Base-by-base conservation (phyloP, 2,113 vertebrate genomes). In the Chionis minor region DNA sequence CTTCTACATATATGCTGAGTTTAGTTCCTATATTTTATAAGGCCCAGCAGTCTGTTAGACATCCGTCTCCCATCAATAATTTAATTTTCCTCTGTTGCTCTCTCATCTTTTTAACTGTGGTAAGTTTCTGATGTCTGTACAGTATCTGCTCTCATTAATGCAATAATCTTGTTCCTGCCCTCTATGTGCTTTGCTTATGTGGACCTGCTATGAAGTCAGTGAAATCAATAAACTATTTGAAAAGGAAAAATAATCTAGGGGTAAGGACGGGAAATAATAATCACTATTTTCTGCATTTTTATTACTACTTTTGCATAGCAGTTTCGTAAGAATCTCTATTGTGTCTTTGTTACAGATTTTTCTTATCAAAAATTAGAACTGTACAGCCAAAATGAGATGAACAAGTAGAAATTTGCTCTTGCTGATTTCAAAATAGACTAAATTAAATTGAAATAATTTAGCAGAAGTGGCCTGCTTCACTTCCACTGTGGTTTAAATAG, bases 1-100 rank as follows among this genome's bases (percentile, higher is more conserved):
- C 74, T 56, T 38, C 32, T 44, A 35, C 81, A 85, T 62, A 3
- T 2, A 38, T 55, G 23, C 58, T 75, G 38, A 19, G 8, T 44
- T 79, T 55, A 22, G 11, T 81, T 90, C 51, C 78, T 87, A 1
- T 80, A 30, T 71, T 28, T 83, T 66, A 12, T 79, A 79, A 92
- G 45, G 33, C 22, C 21, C 42, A 54, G 55, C 21, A 58, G 67
- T 38, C 55, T 61, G 12, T 94, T 95, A 95, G 81, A 40, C 18
- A 1, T 52, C n/a, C 67, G n/a, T 80, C 89, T 95, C n/a, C n/a
- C 63, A 51, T 87, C 84, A 95, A 55, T 95, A 91, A 91, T 95
- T 80, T 42, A 32, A 90, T 96, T 94, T 93, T 72, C 75, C 38
- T 44, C 8, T 90, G 89, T 88, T 81, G 77, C 24, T 45, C 61